phyloP scores from a whole-genome alignment of 2,888 invertebrate genomes.

The Ditula angustiorana region DNA sequence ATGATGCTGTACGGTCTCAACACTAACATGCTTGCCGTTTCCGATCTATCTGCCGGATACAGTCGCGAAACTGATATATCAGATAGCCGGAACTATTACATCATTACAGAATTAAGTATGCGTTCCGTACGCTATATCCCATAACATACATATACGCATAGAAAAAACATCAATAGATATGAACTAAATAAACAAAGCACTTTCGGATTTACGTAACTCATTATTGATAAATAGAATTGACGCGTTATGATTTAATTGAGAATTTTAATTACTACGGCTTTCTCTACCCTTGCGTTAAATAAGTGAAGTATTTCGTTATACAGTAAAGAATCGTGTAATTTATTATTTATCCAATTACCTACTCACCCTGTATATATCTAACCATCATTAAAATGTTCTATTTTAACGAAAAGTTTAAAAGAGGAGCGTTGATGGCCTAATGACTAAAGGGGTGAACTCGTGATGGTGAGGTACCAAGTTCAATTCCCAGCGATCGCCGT shows the following conservation, averaged over 20 bases:
- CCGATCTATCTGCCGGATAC: no score
- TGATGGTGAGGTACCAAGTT: no score
- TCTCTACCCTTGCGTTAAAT: background rate
- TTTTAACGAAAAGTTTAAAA: no score
- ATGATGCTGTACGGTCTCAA: no score
- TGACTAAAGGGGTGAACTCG: no score
- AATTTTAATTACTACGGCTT: background rate
- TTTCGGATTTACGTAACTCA: constrained; percentile 1
- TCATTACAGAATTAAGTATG: background rate
- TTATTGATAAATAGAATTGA: background rate
- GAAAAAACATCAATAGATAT: background rate
- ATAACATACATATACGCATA: background rate
- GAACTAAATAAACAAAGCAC: constrained; percentile 3
- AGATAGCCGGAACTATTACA: background rate
- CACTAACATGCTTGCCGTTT: no score
- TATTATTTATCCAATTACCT: no score
- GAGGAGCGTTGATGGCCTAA: no score
- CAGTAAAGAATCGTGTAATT: background rate
- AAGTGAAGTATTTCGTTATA: background rate
- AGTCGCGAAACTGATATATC: no score
- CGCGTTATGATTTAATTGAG: constrained; percentile 3
- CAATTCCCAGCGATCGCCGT: no score
- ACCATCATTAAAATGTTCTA: no score
- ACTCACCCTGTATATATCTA: no score
- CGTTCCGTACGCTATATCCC: background rate